Evolutionary conservation across 1,140 invertebrate species (phyloP), one percentile per base, ranked within the genome.

Genomic region (Calycopis cecrops): DNA sequence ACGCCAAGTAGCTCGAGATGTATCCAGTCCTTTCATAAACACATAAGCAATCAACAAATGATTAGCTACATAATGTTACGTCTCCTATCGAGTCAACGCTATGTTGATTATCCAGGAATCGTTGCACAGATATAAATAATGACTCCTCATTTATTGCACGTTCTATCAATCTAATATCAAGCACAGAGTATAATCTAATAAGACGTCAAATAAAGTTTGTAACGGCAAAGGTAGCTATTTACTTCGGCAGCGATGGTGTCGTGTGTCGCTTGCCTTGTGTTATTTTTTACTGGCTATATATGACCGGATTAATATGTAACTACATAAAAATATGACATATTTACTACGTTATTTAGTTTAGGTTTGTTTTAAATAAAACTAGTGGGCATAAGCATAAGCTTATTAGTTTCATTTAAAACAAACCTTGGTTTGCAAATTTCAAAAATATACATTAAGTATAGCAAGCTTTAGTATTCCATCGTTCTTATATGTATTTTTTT

Each of bases 71-170:
- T 51, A 63, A 55, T 62, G 62, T 52, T 62, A 62, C 62, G 60
- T 63, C 63, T 65, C 48, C 59, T 55, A 53, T 61, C 63, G 62
- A 44, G 53, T 55, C 59, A 44, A 60, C 61, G 59, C 68, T 68
- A 63, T 42, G 64, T 59, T 63, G 62, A 64, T 64, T 64, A 60
- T 55, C 50, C 53, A 48, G 48, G 52, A 56, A 60, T 64, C 50
- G 49, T 37, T 35, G 52, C 42, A 53, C 51, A 64, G 54, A 52
- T 62, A 55, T 60, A 59, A 59, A 63, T 74, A 71, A 74, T 69
- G 64, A 69, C 63, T 60, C 53, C 37, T 57, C 71, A 63, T 59
- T 70, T 62, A 69, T 68, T 69, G 47, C 47, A 48, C 47, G 47
- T 48, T 48, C 47, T 48, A 48, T 48, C 47, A 48, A 48, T 48